Evolutionary conservation across 2,888 invertebrate species (phyloP), one percentile per base, ranked within the genome.

Genomic region (Andricus quercusramuli): DNA sequence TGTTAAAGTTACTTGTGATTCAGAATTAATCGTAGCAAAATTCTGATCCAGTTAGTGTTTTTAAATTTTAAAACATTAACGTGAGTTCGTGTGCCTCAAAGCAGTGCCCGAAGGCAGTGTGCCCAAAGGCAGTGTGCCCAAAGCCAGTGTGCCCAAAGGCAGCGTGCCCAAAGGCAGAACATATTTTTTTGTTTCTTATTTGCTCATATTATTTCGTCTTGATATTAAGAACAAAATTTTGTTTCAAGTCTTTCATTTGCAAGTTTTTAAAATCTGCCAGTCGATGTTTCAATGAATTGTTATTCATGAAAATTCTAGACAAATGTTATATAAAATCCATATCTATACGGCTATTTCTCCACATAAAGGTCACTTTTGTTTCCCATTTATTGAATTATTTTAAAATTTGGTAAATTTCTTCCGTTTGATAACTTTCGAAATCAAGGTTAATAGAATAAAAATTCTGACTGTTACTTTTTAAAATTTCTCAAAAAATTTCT

Each of bases 1-100:
- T 70, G 70, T 70, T 51, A 70, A 51, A 51, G 51, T 29, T 70
- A 70, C 47, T 32, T 29, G 70, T 32, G 41, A 22, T 79, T 78
- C 81, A n/a, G 64, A 78, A 66, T 77, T 11, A 4, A 47, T 17
- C 47, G 59, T 59, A 22, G 59, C 8, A 59, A 22, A 56, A 59
- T 59, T 22, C 22, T 59, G 22, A 22, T 9, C n/a, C 11, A 64
- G 25, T 64, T 64, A 13, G 64, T 29, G 64, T 64, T 25, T 64
- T 44, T 1, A 44, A 44, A 67, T 67, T 41, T 41, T 9, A 22
- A 41, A n/a, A 67, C 64, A 64, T 29, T 25, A 17, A 29, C 6
- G 1, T 15, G 17, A 64, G 13, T 29, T 17, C 3, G 13, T 62
- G 25, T 37, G 37, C 37, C 29, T 29, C 29, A 29, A 29, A 29